Evolutionary conservation across 2,797 vertebrate species (phyloP), one percentile per base, ranked within the genome.

Genomic region (Sebastes steindachneri): DNA sequence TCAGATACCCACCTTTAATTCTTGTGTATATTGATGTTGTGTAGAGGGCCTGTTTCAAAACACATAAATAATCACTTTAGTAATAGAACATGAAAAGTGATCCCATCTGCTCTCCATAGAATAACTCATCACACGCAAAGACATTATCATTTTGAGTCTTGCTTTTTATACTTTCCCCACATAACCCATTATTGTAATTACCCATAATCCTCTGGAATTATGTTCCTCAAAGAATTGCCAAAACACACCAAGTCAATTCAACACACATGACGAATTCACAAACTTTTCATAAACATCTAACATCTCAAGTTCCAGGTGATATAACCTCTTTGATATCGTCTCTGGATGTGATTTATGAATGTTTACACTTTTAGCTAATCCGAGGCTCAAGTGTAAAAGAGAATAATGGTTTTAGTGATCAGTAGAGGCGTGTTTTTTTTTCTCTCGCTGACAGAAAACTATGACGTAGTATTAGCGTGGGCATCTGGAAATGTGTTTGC

Each of bases 151-250:
- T 67, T 77, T 17, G 33, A 69, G 35, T 68, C 14, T 73, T 72
- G 75, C 45, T 73, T 83, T 80, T 68, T 59, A 75, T 78, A 82
- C 48, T 35, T 68, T 70, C 59, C 65, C 76, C 64, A 73, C 88
- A 80, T 72, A 66, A 71, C 21, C 51, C 60, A 41, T 33, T 72
- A 57, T 80, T 26, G 48, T 68, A 85, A 90, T 86, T 69, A 83
- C 82, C 84, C 81, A 77, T 81, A 74, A 89, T 85, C 29, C 41
- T 80, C 69, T 70, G 78, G 68, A 86, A 80, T 77, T 75, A 83
- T 85, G 83, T 84, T 84, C 73, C 82, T 75, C 65, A 65, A 86
- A 82, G 68, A 82, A 79, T 92, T 92, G 91, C 90, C 91, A 94
- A 94, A 93, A 82, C 70, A 69, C 77, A 87, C 31, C 15, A 33